Base-by-base conservation (phyloP, 2,888 invertebrate genomes). In the Calliphora vomitoria region DNA sequence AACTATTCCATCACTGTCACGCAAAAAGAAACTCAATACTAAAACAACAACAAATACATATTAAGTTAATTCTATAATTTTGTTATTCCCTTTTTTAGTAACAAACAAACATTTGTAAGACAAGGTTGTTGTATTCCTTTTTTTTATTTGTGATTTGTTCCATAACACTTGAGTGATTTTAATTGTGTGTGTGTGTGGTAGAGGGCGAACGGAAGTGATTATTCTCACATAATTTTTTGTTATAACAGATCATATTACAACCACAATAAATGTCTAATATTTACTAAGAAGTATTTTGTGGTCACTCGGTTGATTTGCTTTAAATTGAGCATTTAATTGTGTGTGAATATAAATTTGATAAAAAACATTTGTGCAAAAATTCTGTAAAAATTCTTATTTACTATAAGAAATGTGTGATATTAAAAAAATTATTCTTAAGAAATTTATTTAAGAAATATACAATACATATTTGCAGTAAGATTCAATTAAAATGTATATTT, bases 71-170 rank as follows among this genome's bases (percentile, higher is more conserved):
- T 64, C 35, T n/a, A 60, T 60, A 47, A 53, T 50, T 31, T 11
- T 50, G n/a, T 68, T 66, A 13, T 38, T 18, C 8, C 20, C 5
- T 11, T 3, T 66, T 35, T 71, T 44, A 76, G 69, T 82, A 38
- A 41, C 31, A 69, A 76, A 76, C 13, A 82, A 83, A 76, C 76
- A 31, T 71, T 83, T 83, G 76, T 41, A 13, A 38, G 71, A 41
- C 18, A 11, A 71, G 71, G 53, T 76, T 53, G 41, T 25, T 60
- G 8, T 72, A 18, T 60, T 47, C 5, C 38, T 55, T 66, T n/a
- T 62, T 4, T 4, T 44, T 66, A 0, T 66, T 66, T 41, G 1
- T 4, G 10, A 18, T 53, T 60, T 44, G 13, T 50, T n/a, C 15
- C 6, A 4, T 31, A 50, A 31, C 47, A 69, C 25, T 68, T 25